Base-by-base conservation (phyloP, 2,113 vertebrate genomes). In the Pterocles gutturalis region DNA sequence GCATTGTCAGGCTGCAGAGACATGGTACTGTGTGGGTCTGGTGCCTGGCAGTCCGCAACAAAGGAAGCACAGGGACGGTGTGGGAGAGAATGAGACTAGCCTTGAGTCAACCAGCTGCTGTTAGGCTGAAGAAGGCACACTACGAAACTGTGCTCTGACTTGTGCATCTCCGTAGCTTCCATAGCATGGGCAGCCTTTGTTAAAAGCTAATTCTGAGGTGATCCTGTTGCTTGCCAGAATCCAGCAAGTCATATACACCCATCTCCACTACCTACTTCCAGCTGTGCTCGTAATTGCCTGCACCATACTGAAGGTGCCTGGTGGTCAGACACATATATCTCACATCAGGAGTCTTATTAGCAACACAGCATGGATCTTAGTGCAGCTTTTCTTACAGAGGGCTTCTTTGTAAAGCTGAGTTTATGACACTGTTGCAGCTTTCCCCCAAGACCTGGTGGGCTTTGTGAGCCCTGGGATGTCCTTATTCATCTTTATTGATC, bases 321-420 rank as follows among this genome's bases (percentile, higher is more conserved):
- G 62, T 64, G 48, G n/a, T 77, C 34, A 80, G n/a, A 28, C 26
- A 43, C 22, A 20, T 0, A 1, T 28, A 22, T 72, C 28, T 66
- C 33, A 22, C 29, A 53, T 9, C 0, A 0, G n/a, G 17, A 82
- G 31, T 58, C 29, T 36, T 21, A 25, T 1, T 46, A 71, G 36
- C 58, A 67, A 8, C 2, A 5, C 19, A 77, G 26, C 34, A 25
- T 64, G 36, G 3, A 48, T 85, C 43, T 69, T 22, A 28, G 48
- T 73, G 29, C 13, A 64, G 17, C 48, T 69, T 58, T 73, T 82
- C 31, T 31, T 62, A 25, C 7, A 5, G n/a, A 48, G 2, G 1
- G 7, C 10, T 81, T 67, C 13, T 18, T 93, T 78, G 31, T 51
- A 75, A 75, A 87, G 13, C 17, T 80, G 17, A 28, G 4, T 1